Conservation (phyloP, 1,140 invertebrate species). For the Saccostrea echinata region DNA sequence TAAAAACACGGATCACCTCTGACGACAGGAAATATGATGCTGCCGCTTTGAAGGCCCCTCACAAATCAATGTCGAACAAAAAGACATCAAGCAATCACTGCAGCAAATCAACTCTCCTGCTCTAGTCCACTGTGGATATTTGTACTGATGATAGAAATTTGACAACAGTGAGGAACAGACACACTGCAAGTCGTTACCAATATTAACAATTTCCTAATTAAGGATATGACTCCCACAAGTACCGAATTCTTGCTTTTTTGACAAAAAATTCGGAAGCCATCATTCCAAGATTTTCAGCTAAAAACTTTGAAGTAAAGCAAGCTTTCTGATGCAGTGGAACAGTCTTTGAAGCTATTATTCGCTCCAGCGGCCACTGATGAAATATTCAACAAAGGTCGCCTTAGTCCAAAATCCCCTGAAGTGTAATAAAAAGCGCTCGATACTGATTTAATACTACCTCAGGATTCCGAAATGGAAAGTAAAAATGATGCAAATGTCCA, state of each 20-base stretch:
- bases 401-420: neutral
- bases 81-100: neutral
- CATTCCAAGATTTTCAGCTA: neutral
- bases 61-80: constrained; percentile 25
- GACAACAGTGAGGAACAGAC: neutral
- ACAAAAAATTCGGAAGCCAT: constrained; percentile 9
- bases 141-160: neutral
- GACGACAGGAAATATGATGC: neutral
- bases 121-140: neutral
- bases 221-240: neutral
- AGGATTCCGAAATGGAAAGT: neutral
- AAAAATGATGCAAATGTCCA: neutral
- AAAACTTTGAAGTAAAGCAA: neutral
- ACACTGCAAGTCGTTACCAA: neutral
- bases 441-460: neutral
- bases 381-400: constrained; percentile 15
- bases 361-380: neutral
- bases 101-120: neutral
- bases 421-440: neutral
- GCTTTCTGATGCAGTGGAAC: neutral
- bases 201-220: constrained; percentile 22
- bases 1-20: neutral
- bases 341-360: neutral
- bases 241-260: neutral
- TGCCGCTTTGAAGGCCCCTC: neutral